Base-by-base conservation (phyloP, 35 echinoderm and acorn worm species). In the Patiria miniata region DNA sequence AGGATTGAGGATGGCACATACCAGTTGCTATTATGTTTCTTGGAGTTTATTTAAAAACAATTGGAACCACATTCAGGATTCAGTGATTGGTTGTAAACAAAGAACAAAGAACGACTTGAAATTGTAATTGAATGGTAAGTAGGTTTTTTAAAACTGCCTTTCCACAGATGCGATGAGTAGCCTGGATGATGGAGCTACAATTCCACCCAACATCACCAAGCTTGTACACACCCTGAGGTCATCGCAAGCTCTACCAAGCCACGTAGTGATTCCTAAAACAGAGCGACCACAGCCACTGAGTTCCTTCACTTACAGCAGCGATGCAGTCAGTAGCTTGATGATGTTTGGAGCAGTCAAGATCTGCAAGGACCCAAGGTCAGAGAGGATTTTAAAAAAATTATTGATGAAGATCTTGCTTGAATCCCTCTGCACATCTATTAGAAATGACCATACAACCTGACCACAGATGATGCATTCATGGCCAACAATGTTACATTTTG, bases 181-280 rank as follows among this genome's bases (percentile, higher is more conserved):
- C 23, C 53, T 87, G 12, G 52, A 79, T 23, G 85, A 79, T 5
- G 37, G 39, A 12, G 50, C 76, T 0, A 19, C 19, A 8, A 6
- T 77, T 7, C n/a, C 68, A 7, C 39, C 85, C 19, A 87, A 87
- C 73, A 16, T 87, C 15, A 87, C 85, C 14, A 77, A 55, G 26
- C 76, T 87, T 33, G 77, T 87, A 44, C 36, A 44, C 39, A 77
- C 78, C 38, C 69, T 87, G 7, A 78, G 78, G 68, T 87, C 85
- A 12, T 32, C 65, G 10, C 8, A 30, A 9, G 76, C 77, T 34
- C 69, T 87, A 12, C 85, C 85, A 5, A 78, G 69, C 54, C 47
- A 87, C 77, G 69, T 87, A 47, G 55, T 87, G 40, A 21, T 33
- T 40, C 44, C 52, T 17, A 47, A 47, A 47, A 6, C 42, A 47